Base-by-base conservation (phyloP, 2,888 invertebrate species). In the Nomada flava region DNA sequence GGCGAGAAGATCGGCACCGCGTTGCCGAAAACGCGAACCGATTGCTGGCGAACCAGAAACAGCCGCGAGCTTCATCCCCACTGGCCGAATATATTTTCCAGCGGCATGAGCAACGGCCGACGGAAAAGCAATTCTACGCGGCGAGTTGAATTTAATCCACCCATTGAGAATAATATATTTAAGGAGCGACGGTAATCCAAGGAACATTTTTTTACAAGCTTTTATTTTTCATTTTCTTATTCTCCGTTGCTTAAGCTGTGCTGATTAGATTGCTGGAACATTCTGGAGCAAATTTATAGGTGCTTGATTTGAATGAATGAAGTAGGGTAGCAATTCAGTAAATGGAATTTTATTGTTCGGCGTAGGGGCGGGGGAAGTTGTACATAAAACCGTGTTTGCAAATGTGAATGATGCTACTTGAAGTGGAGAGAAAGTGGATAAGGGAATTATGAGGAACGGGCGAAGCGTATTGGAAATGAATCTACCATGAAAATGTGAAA, bases 91-190 rank as follows among this genome's bases (percentile, higher is more conserved):
- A 59, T 71, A 60, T 71, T 79, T 78, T 60, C 50, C 23, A 47
- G 47, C 71, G 18, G 70, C 11, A 15, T 15, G 23, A 47, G 15
- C 42, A 57, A 68, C 15, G 20, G 23, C 20, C 50, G 63, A 59
- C 26, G 20, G 11, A 57, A 62, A 60, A 75, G 67, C 62, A 78
- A 78, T 78, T 68, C 55, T 62, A 60, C 52, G 4, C 64, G 52
- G 23, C 50, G 53, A 75, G 55, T 29, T 44, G 26, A 75, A 67
- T 67, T 78, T 78, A 68, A 78, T 70, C n/a, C 42, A 18, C 20
- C 50, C 11, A 36, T 7, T 36, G 36, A 36, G 36, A 7, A 36
- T 36, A 36, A 36, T 36, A 36, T 36, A 36, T 36, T 36, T 36
- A 36, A 36, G 36, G 29, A 20, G 26, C 36, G 13, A 26, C 1